Evolutionary conservation across 2,888 invertebrate genomes (phyloP).

Genomic region (Scaptomyza caliginosa): DNA sequence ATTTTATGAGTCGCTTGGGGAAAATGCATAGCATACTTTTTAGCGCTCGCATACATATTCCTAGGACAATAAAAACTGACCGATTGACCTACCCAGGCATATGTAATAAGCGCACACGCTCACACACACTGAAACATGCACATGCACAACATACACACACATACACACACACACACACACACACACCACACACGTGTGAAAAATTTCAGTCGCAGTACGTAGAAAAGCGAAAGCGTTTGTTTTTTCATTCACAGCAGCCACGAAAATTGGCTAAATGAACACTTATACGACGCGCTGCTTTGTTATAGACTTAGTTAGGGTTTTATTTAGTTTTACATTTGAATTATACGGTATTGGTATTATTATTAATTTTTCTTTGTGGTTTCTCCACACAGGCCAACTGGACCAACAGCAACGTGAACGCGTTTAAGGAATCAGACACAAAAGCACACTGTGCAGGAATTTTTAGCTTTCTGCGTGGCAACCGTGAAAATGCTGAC

Average conservation of each 20-base stretch:
- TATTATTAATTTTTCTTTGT: conserved; percentile 38
- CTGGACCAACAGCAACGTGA: conserved; percentile 68
- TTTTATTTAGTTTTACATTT: conserved; percentile 6
- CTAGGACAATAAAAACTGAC: conserved; percentile 56
- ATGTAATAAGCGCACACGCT: conserved; percentile 60
- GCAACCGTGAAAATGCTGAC: conserved; percentile 54
- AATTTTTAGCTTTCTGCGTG: conserved; percentile 62
- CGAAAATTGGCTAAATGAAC: background rate
- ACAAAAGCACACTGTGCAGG: conserved; percentile 78
- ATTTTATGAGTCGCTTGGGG: conserved; percentile 58
- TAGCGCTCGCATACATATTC: conserved; percentile 19
- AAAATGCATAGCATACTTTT: conserved; percentile 54
- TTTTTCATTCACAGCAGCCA: conserved; percentile 21
- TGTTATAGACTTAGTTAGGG: background rate
- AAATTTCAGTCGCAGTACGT: conserved; percentile 61
- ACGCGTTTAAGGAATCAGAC: conserved; percentile 75
- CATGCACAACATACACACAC: conserved; percentile 36
- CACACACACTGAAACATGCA: conserved; percentile 16
- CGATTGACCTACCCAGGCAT: conserved; percentile 78
- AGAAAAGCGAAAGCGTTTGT: conserved; percentile 62
- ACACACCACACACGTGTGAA: conserved; percentile 51
- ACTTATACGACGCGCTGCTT: background rate
- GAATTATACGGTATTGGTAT: conserved; percentile 1
- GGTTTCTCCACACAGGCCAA: conserved; percentile 43
- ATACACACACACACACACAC: conserved; percentile 27